These are phyloP conservation scores for Carterocephalus palaemon DNA, from an alignment of 2,888 invertebrate species.

Conservation along the genomic window DNA sequence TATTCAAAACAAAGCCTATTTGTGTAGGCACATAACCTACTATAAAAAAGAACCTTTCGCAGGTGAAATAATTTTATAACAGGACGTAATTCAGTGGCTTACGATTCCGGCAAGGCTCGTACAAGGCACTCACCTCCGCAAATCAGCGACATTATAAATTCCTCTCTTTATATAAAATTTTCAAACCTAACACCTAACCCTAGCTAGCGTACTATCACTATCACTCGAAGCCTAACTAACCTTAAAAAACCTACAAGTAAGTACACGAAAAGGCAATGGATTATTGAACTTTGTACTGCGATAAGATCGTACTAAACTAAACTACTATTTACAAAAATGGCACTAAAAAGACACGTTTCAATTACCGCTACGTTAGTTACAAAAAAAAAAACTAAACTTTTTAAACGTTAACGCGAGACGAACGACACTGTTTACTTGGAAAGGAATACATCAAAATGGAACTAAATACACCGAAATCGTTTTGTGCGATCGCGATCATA, in stretches of 20 bases:
- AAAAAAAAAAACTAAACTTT: constrained; percentile 26
- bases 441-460: constrained; percentile 69
- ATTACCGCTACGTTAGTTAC: constrained; percentile 3
- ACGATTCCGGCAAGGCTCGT: constrained; percentile 34
- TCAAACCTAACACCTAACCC: constrained; percentile 36
- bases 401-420: constrained; percentile 32
- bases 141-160: constrained; percentile 64
- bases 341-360: constrained; percentile 76
- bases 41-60: constrained; percentile 17
- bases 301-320: constrained; percentile 54
- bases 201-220: constrained; percentile 66
- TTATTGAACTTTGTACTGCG: constrained; percentile 74
- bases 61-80: constrained; percentile 6
- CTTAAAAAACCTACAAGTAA: constrained; percentile 44
- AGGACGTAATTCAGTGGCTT: constrained; percentile 18
- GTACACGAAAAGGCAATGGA: constrained; percentile 72
- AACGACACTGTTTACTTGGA: constrained; percentile 44
- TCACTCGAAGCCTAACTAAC: constrained; percentile 58
- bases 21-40: constrained; percentile 3
- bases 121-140: constrained; percentile 68
- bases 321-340: constrained; percentile 61
- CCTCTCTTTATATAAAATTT: constrained; percentile 37
- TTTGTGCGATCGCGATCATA: constrained; percentile 50
- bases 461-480: constrained; percentile 61
- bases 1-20: constrained; percentile 11